Base-by-base conservation (phyloP, 92 coral and sea anemone species). In the Zoanthus sansibaricus region DNA sequence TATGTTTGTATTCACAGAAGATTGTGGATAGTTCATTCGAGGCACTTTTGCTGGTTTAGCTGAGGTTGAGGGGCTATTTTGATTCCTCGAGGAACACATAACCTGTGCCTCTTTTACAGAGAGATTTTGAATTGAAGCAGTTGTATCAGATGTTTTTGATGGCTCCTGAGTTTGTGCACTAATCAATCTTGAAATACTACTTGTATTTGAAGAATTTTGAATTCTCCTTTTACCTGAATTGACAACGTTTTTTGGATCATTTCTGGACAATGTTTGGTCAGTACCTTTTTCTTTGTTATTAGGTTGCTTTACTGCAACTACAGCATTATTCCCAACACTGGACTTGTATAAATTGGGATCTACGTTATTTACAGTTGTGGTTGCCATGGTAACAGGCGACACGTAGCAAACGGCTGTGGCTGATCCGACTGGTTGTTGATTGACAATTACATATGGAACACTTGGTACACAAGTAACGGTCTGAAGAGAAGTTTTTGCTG, bases 311-410 rank as follows among this genome's bases (percentile, higher is more conserved):
- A 87, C 48, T 45, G 85, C 49, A 47, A 87, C 64, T 33, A 88
- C 45, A 21, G 13, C 56, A 84, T 9, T 72, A 48, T 20, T 64
- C 66, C 73, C 85, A 8, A 33, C 61, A 30, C 17, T 37, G 9
- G 61, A 1, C 25, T 64, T 79, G 18, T 33, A 42, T 42, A 45
- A 44, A 72, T 48, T 80, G 25, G 30, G 45, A 67, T 49, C 47
- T 0, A 80, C 75, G 13, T 70, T 70, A 66, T 17, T 80, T 48
- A 67, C 58, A 67, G 66, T 74, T 80, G 85, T 21, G 44, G 84
- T 61, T 64, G 85, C 75, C 73, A 80, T 44, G 25, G 85, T 66
- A 80, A 80, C 85, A 80, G 85, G 85, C 30, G 85, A 80, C 61
- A 80, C 75, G 20, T 80, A 80, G 52, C 85, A 80, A 71, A 80